phyloP scores from a whole-genome alignment of 2,113 vertebrate species.

The Pelecanoides urinatrix region DNA sequence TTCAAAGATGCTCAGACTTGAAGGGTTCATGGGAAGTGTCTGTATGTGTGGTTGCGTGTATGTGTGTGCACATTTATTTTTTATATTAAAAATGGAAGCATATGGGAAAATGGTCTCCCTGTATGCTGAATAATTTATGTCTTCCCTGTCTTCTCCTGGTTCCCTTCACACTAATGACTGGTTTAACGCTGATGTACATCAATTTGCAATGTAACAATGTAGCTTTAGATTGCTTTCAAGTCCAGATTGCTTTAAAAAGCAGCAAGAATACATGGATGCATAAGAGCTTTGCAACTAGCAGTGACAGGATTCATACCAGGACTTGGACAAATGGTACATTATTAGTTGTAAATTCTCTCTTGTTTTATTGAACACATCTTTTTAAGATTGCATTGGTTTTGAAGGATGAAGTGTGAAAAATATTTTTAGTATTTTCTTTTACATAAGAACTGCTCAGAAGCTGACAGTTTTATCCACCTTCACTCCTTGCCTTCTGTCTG shows the following conservation, averaged over 20 bases:
- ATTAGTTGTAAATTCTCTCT: conserved; percentile 12
- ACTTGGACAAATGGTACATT: background rate
- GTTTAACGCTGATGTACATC: conserved; percentile 15
- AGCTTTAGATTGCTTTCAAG: conserved; percentile 48
- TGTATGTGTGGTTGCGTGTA: background rate
- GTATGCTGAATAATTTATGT: conserved; percentile 45
- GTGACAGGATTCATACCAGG: background rate
- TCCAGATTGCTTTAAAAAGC: conserved; percentile 33
- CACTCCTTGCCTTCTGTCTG: background rate
- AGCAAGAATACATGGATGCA: background rate
- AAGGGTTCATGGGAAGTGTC: background rate
- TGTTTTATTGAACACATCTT: background rate
- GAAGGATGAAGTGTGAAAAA: conserved; percentile 6
- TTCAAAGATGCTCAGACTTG: background rate
- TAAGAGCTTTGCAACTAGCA: conserved; percentile 1
- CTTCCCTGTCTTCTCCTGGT: background rate
- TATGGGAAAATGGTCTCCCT: conserved; percentile 3
- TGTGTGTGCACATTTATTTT: background rate
- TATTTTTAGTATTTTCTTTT: background rate
- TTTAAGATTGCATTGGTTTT: conserved; percentile 37
- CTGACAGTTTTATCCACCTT: background rate
- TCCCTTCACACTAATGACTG: conserved; percentile 34
- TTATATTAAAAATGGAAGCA: background rate
- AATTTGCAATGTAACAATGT: conserved; percentile 37
- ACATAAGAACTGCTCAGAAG: background rate